These are phyloP conservation scores for Antheraea assamensis DNA, from an alignment of 2,888 invertebrate species.

Conservation along the genomic window DNA sequence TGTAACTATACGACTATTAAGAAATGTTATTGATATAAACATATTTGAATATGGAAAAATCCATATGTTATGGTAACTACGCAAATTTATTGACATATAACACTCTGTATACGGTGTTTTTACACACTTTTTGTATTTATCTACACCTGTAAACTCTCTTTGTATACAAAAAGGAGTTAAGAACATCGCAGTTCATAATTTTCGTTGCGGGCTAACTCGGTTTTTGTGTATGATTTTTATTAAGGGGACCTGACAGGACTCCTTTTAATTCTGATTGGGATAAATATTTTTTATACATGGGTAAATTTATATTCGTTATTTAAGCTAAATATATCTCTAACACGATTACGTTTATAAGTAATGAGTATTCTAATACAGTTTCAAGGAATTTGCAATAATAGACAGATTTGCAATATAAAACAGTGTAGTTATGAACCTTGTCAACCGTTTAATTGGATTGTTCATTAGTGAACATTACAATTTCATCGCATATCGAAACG, in stretches of 20 bases:
- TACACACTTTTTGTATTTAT: neutral
- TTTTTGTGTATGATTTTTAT: neutral
- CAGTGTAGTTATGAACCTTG: slow-evolving; percentile 33
- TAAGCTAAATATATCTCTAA: neutral
- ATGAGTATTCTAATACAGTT: slow-evolving; percentile 33
- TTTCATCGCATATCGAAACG: slow-evolving; percentile 42
- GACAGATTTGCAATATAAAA: slow-evolving; percentile 13
- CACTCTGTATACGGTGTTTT: too few species aligned
- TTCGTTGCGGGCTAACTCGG: neutral
- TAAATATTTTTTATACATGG: neutral
- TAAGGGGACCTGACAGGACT: neutral
- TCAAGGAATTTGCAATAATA: slow-evolving; percentile 46
- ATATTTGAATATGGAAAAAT: too few species aligned
- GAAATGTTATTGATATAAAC: too few species aligned
- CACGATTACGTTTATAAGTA: neutral
- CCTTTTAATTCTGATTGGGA: neutral
- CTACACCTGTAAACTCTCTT: neutral
- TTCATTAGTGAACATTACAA: slow-evolving; percentile 37
- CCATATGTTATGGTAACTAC: too few species aligned
- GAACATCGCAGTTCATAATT: neutral
- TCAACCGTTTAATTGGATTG: slow-evolving; percentile 39
- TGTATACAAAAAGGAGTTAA: neutral
- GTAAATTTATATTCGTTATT: neutral
- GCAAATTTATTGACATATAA: too few species aligned
- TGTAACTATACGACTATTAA: too few species aligned